Evolutionary conservation across 2,113 vertebrate genomes (phyloP).

Genomic region (Geococcyx californianus): DNA sequence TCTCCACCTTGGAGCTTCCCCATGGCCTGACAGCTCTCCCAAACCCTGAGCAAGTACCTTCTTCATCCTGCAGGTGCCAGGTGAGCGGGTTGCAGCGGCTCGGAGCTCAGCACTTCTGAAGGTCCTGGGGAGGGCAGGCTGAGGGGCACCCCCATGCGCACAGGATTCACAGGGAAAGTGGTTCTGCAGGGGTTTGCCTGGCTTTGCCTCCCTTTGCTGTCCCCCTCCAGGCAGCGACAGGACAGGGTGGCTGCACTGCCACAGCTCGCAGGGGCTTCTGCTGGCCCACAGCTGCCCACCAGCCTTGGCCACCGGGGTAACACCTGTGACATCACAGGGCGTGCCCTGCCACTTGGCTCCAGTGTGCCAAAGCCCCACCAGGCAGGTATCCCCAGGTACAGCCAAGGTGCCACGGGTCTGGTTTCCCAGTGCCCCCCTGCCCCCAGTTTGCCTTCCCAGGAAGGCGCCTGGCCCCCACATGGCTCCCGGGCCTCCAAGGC

Average conservation of each 20-base stretch:
- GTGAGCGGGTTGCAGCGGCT: neutral
- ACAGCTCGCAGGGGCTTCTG: rapidly evolving
- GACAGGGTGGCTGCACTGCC: neutral
- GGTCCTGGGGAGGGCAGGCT: no score
- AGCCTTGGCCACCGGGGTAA: no score
- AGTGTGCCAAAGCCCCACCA: no score
- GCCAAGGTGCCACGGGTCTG: rapidly evolving
- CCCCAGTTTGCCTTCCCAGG: no score
- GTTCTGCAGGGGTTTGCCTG: neutral
- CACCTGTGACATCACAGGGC: neutral
- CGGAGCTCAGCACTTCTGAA: rapidly evolving
- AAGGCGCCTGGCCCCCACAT: no score
- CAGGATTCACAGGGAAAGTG: neutral
- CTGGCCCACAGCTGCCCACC: neutral
- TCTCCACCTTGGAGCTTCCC: neutral
- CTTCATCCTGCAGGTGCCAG: rapidly evolving
- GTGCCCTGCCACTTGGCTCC: no score
- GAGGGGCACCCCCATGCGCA: neutral
- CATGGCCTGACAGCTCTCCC: rapidly evolving
- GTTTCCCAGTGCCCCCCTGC: no score
- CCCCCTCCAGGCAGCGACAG: rapidly evolving
- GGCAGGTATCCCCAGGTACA: no score
- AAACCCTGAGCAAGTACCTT: rapidly evolving
- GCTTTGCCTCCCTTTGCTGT: neutral
- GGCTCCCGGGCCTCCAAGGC: no score